Evolutionary conservation across 2,888 invertebrate species (phyloP).

Genomic region (Philonicus albiceps): DNA sequence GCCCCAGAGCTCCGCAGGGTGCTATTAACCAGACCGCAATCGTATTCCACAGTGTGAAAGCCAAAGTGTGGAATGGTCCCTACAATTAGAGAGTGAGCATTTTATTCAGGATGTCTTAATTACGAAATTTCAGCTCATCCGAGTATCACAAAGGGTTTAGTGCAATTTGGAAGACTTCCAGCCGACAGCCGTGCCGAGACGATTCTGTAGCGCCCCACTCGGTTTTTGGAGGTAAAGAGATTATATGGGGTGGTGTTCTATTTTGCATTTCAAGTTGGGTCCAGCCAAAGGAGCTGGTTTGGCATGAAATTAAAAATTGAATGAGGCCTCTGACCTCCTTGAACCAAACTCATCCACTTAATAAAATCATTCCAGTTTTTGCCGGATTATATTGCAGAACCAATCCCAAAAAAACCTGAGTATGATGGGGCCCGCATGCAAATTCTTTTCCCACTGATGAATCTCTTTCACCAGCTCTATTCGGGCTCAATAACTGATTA

Average conservation of each 20-base stretch:
- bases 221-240: neutral
- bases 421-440: neutral
- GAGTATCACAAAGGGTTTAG: neutral
- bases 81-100: conserved; percentile 2
- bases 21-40: conserved; percentile 14
- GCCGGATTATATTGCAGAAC: neutral
- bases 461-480: neutral
- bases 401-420: neutral
- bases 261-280: neutral
- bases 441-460: neutral
- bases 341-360: neutral
- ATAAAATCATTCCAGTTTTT: neutral
- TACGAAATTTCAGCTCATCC: conserved; percentile 11
- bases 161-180: neutral
- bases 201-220: neutral
- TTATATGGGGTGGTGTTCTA: neutral
- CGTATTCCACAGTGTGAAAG: conserved; percentile 8
- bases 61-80: conserved; percentile 8
- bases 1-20: neutral
- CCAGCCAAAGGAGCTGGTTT: neutral
- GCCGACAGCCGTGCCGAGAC: neutral
- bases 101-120: conserved; percentile 16
- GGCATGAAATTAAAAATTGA: neutral
- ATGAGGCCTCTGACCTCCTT: neutral
- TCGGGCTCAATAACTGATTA: neutral